Conservation (phyloP, 2,113 vertebrate genomes). For the Origma solitaria region DNA sequence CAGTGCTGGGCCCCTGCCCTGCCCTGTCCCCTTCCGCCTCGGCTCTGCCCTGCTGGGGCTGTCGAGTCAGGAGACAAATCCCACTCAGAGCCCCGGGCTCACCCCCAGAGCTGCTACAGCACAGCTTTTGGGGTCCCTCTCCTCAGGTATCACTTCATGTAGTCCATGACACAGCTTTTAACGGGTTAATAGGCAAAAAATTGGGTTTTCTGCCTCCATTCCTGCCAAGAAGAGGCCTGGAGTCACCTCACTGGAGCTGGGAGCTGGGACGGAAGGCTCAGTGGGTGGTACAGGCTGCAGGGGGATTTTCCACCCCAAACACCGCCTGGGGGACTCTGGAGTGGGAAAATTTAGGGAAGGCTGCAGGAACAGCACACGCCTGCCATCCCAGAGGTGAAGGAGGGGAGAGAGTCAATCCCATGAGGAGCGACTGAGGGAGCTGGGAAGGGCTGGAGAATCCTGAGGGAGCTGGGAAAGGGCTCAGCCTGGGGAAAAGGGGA, state of each 20-base stretch:
- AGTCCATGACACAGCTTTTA: background rate
- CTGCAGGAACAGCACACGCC: background rate
- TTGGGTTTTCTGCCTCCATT: background rate
- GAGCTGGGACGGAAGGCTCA: background rate
- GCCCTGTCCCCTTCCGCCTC: background rate
- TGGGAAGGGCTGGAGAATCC: background rate
- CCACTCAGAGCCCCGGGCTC: accelerated
- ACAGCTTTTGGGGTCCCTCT: background rate
- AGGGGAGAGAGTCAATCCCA: background rate
- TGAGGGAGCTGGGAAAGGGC: background rate
- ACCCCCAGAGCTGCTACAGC: background rate
- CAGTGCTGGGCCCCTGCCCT: background rate
- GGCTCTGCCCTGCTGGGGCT: background rate
- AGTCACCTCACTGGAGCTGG: background rate
- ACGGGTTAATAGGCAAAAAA: background rate
- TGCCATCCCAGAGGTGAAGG: background rate
- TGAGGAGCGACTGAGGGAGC: background rate
- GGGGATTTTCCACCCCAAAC: background rate
- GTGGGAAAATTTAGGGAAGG: background rate
- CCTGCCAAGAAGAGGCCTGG: background rate
- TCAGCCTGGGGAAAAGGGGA: background rate
- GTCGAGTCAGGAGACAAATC: background rate
- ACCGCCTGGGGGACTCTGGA: background rate
- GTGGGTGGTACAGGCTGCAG: background rate
- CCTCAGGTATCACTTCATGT: background rate